Percentiles rank a stretch among this genome's conserved stretches.
These are phyloP conservation scores for Melangyna quadrimaculata DNA, from an alignment of 2,888 invertebrate genomes.

Conservation along the genomic window DNA sequence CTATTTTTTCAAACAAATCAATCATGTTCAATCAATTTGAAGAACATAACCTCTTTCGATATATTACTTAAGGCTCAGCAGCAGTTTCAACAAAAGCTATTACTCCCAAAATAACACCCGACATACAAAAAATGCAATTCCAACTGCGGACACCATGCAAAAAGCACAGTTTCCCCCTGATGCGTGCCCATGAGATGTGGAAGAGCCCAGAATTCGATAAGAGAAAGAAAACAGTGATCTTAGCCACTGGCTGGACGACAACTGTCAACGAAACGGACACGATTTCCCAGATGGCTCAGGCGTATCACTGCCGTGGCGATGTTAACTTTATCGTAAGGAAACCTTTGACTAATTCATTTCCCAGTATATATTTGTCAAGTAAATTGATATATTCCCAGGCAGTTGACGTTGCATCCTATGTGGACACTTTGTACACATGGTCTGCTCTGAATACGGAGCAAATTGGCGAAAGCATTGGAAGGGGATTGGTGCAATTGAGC, in stretches of 20 bases:
- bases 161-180: constrained; percentile 76
- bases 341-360: background rate
- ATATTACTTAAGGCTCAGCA: constrained; percentile 75
- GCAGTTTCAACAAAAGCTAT: constrained; percentile 76
- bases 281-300: constrained; percentile 76
- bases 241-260: constrained; percentile 80
- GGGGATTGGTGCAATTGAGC: constrained; percentile 76
- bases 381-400: constrained; percentile 73
- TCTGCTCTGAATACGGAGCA: constrained; percentile 80
- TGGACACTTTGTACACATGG: constrained; percentile 79
- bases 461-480: constrained; percentile 77
- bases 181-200: constrained; percentile 77
- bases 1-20: background rate
- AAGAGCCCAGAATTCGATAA: constrained; percentile 76
- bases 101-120: constrained; percentile 76
- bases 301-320: constrained; percentile 78
- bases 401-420: constrained; percentile 77
- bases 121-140: constrained; percentile 77
- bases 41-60: background rate
- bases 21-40: background rate
- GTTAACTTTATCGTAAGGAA: constrained; percentile 79
- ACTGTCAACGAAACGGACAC: constrained; percentile 76
- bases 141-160: constrained; percentile 76
- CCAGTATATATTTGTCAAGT: background rate
- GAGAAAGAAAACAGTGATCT: constrained; percentile 77